phyloP scores from a whole-genome alignment of 2,888 invertebrate genomes.

The Dysmachus trigonus region DNA sequence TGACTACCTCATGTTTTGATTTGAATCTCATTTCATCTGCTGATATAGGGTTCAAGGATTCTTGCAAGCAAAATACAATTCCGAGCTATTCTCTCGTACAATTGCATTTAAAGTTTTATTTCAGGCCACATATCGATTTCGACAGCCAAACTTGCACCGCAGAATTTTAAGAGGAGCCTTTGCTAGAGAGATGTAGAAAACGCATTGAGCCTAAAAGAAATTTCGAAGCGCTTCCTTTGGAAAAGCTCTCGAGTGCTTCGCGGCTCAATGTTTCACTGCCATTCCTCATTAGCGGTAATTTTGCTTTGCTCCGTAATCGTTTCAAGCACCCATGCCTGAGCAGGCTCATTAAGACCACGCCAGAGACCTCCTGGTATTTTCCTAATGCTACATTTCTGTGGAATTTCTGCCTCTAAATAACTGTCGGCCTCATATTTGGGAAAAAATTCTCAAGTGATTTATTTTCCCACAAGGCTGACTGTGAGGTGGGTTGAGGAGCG shows the following conservation, averaged over 20 bases:
- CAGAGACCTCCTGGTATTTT: not conserved
- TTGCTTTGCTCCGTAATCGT: not conserved
- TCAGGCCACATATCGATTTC: not conserved
- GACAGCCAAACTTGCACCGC: not conserved
- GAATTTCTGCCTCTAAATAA: not conserved
- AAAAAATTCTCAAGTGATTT: not conserved
- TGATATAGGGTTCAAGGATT: too few species aligned
- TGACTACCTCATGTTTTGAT: too few species aligned
- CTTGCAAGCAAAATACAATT: not conserved
- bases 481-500: not conserved
- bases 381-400: not conserved
- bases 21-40: too few species aligned
- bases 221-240: not conserved
- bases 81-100: not conserved
- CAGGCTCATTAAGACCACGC: not conserved
- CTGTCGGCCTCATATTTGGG: not conserved
- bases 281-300: not conserved
- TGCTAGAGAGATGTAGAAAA: not conserved
- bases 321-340: not conserved
- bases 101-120: not conserved
- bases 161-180: not conserved
- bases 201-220: not conserved
- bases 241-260: not conserved
- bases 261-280: not conserved
- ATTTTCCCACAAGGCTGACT: not conserved